Evolutionary conservation across 2,888 invertebrate genomes (phyloP).

Genomic region (Phymatocera aterrima): DNA sequence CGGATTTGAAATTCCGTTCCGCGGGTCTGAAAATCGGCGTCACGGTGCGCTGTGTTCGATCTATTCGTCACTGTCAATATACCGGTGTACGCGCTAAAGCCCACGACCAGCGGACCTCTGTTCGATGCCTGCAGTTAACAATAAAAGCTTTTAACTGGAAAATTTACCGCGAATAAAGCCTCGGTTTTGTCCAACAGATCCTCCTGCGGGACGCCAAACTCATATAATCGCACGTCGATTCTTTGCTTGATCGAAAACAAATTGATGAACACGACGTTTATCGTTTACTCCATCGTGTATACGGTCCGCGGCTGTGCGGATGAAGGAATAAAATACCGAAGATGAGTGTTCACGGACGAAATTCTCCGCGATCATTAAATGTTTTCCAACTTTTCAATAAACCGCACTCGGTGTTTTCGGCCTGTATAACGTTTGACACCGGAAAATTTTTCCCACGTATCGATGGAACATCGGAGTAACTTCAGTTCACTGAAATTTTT

Average conservation of each 20-base stretch:
- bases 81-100: neutral
- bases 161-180: constrained; percentile 4
- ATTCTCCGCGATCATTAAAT: too few relatives aligned
- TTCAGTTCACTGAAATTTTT: too few relatives aligned
- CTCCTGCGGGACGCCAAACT: neutral
- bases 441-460: too few relatives aligned
- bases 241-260: neutral
- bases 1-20: neutral
- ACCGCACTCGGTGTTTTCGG: too few relatives aligned
- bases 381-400: too few relatives aligned
- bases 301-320: too few relatives aligned
- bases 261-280: neutral
- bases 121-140: constrained; percentile 22
- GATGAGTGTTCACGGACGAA: too few relatives aligned
- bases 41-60: neutral
- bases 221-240: neutral
- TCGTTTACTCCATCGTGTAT: too few relatives aligned
- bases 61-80: constrained; percentile 4
- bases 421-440: too few relatives aligned
- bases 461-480: too few relatives aligned
- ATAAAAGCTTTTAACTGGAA: constrained; percentile 43
- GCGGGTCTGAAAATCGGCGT: neutral
- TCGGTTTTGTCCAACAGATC: neutral
- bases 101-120: neutral
- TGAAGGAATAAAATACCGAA: neutral